Evolutionary conservation across 2,888 invertebrate species (phyloP), one percentile per base, ranked within the genome.

Genomic region (Leptinotarsa haldemani): DNA sequence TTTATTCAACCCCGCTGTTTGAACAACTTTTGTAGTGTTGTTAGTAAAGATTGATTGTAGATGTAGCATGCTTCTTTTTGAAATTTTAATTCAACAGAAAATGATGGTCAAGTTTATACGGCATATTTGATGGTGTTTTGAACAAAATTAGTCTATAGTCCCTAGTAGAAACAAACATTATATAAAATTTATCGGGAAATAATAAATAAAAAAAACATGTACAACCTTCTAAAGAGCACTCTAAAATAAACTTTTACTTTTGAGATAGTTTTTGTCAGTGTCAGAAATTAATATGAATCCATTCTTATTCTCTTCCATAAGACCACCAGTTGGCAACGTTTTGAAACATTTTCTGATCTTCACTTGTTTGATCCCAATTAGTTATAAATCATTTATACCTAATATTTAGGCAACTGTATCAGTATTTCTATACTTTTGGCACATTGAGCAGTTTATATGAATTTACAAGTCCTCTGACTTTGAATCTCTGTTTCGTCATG

Each of bases 271-370:
- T n/a, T 4, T 52, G 50, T 50, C 4, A n/a, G n/a, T 50, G 50
- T 15, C 40, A 9, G 40, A 40, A 40, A 40, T 40, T 40, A 40
- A 40, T 40, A 40, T 40, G 2, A 40, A 40, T 40, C 40, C 40
- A 61, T 25, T 16, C 30, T 30, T 40, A 4, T 16, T 7, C 12
- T 30, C 16, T 40, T 25, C n/a, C 61, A 30, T 61, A 30, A 30
- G n/a, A 61, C 61, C 61, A 61, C 61, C 61, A 61, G 61, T 61
- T 61, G 61, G n/a, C 25, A 61, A 9, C 40, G n/a, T n/a, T 20
- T 16, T 25, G n/a, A 25, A 30, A 30, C 16, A n/a, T 61, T 40
- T 40, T 61, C 61, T 30, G 61, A 61, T 61, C 61, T 61, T 61
- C 61, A 61, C 16, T 61, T 61, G 61, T 61, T 61, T 30, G 30